Evolutionary conservation across 2,888 invertebrate species (phyloP).

Genomic region (Corythucha ciliata): DNA sequence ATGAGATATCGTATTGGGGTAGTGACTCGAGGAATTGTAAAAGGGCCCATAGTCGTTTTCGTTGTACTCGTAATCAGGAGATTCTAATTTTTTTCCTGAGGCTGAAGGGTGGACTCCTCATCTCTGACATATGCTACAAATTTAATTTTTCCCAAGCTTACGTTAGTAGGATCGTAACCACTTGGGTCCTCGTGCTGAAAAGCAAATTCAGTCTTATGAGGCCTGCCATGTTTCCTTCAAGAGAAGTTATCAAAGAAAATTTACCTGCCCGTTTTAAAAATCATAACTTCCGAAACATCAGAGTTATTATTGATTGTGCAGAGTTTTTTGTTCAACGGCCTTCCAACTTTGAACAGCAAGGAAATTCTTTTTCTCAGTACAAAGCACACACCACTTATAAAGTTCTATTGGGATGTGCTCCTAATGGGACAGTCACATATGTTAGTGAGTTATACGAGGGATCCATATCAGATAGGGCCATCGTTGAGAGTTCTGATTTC

Average conservation of each 20-base stretch:
- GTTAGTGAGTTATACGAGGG: neutral
- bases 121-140: too few relatives aligned
- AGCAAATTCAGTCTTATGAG: neutral
- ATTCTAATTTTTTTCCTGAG: too few relatives aligned
- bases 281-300: neutral
- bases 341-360: neutral
- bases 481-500: neutral
- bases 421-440: neutral
- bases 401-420: neutral
- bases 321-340: neutral
- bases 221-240: neutral
- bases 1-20: too few relatives aligned
- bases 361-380: neutral
- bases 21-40: too few relatives aligned
- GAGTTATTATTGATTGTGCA: constrained; percentile 2
- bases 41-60: too few relatives aligned
- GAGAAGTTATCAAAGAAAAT: neutral
- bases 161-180: too few relatives aligned
- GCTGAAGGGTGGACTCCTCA: too few relatives aligned
- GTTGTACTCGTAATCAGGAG: too few relatives aligned
- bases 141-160: too few relatives aligned
- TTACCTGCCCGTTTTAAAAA: neutral
- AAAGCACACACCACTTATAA: neutral
- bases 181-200: too few relatives aligned
- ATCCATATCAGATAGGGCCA: neutral